Evolutionary conservation across 2,797 vertebrate genomes (phyloP).

Genomic region (Sus cebifrons): DNA sequence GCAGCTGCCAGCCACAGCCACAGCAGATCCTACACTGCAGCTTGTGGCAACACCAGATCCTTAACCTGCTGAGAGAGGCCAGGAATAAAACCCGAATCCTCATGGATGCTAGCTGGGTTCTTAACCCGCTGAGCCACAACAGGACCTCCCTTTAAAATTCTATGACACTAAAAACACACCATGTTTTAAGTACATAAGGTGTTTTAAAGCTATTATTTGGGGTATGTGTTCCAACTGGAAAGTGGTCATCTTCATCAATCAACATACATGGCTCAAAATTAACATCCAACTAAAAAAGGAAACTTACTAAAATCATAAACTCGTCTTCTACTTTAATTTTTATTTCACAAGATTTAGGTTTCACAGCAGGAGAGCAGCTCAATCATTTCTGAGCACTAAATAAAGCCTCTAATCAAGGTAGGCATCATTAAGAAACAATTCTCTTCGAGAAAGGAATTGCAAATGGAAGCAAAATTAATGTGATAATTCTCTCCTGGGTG

Average conservation of each 20-base stretch:
- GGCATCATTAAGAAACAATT: constrained; percentile 50
- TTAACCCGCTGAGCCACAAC: no score
- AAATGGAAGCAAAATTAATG: constrained; percentile 38
- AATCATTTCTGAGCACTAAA: constrained; percentile 21
- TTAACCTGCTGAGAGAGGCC: no score
- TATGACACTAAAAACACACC: constrained; percentile 1
- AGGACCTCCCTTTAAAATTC: background rate
- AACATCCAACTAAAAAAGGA: constrained; percentile 59
- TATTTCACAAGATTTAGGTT: constrained; percentile 47
- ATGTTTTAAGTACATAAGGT: background rate
- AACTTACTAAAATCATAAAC: constrained; percentile 43
- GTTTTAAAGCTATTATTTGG: constrained; percentile 37
- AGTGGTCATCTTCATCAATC: constrained; percentile 26
- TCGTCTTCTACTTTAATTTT: constrained; percentile 52
- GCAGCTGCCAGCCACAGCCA: no score
- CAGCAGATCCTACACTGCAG: no score
- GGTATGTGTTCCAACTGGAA: constrained; percentile 30
- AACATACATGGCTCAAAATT: constrained; percentile 35
- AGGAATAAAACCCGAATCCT: no score
- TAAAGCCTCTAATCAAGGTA: constrained; percentile 32
- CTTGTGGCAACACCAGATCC: no score
- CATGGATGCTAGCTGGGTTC: no score
- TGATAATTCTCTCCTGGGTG: background rate
- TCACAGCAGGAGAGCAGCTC: constrained; percentile 26
- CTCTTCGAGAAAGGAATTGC: constrained; percentile 26